Conservation (phyloP, 1,140 invertebrate species). For the Heliconius hewitsoni region DNA sequence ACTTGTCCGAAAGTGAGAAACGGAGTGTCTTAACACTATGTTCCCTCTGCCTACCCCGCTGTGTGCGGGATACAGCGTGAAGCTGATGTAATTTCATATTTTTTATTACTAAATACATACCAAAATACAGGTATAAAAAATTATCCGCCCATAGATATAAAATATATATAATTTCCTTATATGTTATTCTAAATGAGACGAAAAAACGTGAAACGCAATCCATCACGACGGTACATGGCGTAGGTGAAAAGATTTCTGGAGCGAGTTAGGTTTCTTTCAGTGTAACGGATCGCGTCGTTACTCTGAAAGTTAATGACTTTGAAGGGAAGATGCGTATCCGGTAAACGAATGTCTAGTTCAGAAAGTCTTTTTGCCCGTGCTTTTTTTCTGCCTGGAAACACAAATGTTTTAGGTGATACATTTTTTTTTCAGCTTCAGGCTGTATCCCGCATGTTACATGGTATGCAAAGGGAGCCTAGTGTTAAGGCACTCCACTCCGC, state of each 20-base stretch:
- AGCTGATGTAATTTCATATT: no score
- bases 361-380: neutral
- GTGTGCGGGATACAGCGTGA: no score
- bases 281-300: slow-evolving; percentile 18
- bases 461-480: no score
- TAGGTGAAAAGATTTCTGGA: slow-evolving; percentile 18
- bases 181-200: neutral
- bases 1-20: no score
- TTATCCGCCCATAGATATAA: no score
- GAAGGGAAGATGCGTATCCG: slow-evolving; percentile 2
- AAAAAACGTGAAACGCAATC: slow-evolving; percentile 6
- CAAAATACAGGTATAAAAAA: no score
- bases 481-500: no score
- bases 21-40: no score
- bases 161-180: neutral
- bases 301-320: slow-evolving; percentile 18
- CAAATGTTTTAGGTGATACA: neutral
- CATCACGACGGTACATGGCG: neutral
- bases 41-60: no score
- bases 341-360: neutral
- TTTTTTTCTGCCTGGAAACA: neutral
- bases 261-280: slow-evolving; percentile 11
- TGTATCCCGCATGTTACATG: no score
- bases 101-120: no score
- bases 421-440: neutral